phyloP scores from a whole-genome alignment of 2,113 vertebrate species.

The Oreochromis aureus region DNA sequence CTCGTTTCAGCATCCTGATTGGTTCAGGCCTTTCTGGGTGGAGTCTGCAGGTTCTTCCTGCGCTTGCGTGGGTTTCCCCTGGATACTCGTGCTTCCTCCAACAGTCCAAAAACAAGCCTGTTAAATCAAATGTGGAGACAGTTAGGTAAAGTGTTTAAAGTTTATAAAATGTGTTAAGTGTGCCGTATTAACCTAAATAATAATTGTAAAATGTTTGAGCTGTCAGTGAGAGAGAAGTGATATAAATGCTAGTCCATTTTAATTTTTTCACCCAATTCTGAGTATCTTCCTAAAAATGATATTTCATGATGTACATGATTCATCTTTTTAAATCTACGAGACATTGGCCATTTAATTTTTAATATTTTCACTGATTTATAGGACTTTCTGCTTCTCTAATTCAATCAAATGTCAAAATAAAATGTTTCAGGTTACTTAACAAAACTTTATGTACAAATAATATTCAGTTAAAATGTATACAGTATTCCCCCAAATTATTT shows the following conservation, averaged over 20 bases:
- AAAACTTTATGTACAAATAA: too few relatives aligned
- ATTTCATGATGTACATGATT: not conserved
- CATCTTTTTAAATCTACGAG: not conserved
- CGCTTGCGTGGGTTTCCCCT: not conserved
- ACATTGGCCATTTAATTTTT: not conserved
- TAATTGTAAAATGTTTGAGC: not conserved
- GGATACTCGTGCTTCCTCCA: not conserved
- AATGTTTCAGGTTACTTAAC: too few relatives aligned
- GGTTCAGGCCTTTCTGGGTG: not conserved
- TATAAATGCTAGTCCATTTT: accelerated
- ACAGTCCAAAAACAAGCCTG: not conserved
- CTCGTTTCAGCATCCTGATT: not conserved
- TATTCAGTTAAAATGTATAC: not conserved
- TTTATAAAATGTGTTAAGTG: not conserved
- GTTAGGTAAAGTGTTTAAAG: not conserved
- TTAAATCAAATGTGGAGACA: not conserved
- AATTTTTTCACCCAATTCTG: not conserved
- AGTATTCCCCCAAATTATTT: not conserved
- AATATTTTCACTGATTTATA: too few relatives aligned
- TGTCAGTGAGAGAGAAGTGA: not conserved
- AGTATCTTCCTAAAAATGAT: not conserved
- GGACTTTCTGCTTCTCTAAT: too few relatives aligned
- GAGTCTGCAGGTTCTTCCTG: not conserved
- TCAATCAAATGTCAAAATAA: too few relatives aligned
- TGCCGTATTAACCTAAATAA: not conserved